Evolutionary conservation across 1,140 invertebrate genomes (phyloP).

Genomic region (Lordiphosa stackelbergi): DNA sequence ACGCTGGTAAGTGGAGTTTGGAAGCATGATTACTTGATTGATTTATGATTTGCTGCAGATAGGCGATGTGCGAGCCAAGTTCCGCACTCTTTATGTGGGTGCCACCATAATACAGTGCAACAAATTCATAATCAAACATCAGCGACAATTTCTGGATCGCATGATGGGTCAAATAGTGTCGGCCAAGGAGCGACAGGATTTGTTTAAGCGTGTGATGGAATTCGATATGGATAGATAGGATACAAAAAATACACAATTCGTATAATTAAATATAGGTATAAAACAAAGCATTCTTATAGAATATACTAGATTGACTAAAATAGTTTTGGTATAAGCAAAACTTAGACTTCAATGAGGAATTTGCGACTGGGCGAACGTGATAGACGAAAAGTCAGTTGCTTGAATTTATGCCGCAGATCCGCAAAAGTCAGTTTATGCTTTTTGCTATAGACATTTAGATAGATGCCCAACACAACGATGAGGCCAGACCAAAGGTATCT

Average conservation of each 20-base stretch:
- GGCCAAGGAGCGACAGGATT: slow-evolving; percentile 79
- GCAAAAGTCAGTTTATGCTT: slow-evolving; percentile 78
- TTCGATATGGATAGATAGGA: slow-evolving; percentile 71
- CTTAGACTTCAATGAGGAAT: slow-evolving; percentile 71
- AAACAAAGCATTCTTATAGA: slow-evolving; percentile 15
- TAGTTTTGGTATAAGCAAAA: slow-evolving; percentile 41
- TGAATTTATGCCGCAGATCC: slow-evolving; percentile 54
- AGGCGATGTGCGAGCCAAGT: slow-evolving; percentile 79
- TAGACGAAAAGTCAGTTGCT: slow-evolving; percentile 34
- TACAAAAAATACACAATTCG: slow-evolving; percentile 4
- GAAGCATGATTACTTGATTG: background rate
- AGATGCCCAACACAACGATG: slow-evolving; percentile 92
- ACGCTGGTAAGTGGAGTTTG: slow-evolving; percentile 67
- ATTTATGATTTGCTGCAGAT: slow-evolving; percentile 75
- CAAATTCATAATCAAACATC: slow-evolving; percentile 83
- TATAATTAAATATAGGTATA: slow-evolving; percentile 55
- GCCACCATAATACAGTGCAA: slow-evolving; percentile 89
- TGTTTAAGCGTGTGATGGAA: slow-evolving; percentile 79
- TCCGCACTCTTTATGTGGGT: slow-evolving; percentile 84
- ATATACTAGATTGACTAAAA: slow-evolving; percentile 21
- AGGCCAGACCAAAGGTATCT: slow-evolving; percentile 94
- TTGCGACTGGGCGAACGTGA: slow-evolving; percentile 55
- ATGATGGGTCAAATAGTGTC: slow-evolving; percentile 66
- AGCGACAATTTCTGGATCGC: slow-evolving; percentile 77
- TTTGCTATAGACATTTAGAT: slow-evolving; percentile 93